Evolutionary conservation across 2,113 vertebrate species (phyloP).

Genomic region (Aspiorhynchus laticeps): DNA sequence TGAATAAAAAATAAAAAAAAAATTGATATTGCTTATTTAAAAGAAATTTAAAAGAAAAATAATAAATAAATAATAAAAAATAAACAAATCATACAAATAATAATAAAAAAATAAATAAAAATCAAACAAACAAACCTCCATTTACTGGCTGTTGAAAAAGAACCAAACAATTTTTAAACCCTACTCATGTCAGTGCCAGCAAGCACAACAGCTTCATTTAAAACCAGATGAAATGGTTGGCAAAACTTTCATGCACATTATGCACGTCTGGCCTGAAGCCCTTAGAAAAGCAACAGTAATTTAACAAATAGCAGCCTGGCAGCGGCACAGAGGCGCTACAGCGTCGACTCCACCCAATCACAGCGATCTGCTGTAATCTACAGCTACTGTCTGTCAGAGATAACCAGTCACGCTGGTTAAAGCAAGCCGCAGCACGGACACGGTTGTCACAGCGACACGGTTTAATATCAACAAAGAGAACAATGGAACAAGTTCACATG

Average conservation of each 20-base stretch:
- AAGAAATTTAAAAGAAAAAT: too few relatives aligned
- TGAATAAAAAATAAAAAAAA: too few relatives aligned
- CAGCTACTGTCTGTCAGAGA: background rate
- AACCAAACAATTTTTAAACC: background rate
- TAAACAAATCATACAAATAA: too few relatives aligned
- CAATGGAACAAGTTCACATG: background rate
- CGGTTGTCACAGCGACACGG: slow-evolving; percentile 19
- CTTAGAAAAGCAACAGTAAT: background rate
- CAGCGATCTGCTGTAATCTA: background rate
- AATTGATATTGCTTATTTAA: too few relatives aligned
- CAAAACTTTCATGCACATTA: background rate
- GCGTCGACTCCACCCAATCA: background rate
- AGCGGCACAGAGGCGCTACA: too few relatives aligned
- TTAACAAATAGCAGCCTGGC: background rate
- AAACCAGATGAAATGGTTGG: background rate
- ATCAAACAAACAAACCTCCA: too few relatives aligned
- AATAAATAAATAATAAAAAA: too few relatives aligned
- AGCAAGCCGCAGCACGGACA: slow-evolving; percentile 14
- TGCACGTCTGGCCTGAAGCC: background rate
- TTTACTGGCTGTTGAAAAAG: too few relatives aligned
- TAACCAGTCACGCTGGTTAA: background rate
- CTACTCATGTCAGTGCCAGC: background rate
- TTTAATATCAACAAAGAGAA: slow-evolving; percentile 15
- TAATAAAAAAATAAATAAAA: too few relatives aligned
- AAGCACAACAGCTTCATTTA: background rate